phyloP scores from a whole-genome alignment of 2,797 vertebrate species.

The Anniella stebbinsi region DNA sequence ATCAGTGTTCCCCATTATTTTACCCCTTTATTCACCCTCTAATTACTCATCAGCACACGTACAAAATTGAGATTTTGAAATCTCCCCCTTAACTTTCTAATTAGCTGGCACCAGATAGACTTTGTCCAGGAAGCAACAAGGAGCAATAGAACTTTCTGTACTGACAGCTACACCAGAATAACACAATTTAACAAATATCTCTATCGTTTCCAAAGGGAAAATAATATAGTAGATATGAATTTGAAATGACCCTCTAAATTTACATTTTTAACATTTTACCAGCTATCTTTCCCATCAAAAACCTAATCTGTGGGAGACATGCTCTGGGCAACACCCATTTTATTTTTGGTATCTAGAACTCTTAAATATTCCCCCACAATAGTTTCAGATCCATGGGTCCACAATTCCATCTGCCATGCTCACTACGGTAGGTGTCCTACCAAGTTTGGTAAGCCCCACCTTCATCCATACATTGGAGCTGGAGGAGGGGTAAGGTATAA shows the following conservation, averaged over 20 bases:
- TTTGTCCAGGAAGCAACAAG: neutral
- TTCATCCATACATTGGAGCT: neutral
- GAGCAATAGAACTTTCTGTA: neutral
- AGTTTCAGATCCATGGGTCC: neutral
- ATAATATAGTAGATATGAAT: neutral
- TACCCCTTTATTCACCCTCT: neutral
- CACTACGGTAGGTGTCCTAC: neutral
- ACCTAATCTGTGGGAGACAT: neutral
- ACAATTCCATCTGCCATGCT: neutral
- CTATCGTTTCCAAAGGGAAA: neutral
- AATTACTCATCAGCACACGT: neutral
- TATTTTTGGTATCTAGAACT: neutral
- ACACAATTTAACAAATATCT: neutral
- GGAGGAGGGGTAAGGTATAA: neutral
- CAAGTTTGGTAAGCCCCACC: neutral
- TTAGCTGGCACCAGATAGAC: neutral
- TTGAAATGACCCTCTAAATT: neutral
- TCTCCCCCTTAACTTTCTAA: neutral
- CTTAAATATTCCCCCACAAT: neutral
- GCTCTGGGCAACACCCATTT: neutral
- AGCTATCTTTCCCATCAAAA: neutral
- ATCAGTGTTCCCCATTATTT: neutral
- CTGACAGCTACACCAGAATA: neutral
- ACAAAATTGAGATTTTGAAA: neutral
- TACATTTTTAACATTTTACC: neutral